Evolutionary conservation across 1,140 invertebrate genomes (phyloP).

Genomic region (Polypedilum vanderplanki): DNA sequence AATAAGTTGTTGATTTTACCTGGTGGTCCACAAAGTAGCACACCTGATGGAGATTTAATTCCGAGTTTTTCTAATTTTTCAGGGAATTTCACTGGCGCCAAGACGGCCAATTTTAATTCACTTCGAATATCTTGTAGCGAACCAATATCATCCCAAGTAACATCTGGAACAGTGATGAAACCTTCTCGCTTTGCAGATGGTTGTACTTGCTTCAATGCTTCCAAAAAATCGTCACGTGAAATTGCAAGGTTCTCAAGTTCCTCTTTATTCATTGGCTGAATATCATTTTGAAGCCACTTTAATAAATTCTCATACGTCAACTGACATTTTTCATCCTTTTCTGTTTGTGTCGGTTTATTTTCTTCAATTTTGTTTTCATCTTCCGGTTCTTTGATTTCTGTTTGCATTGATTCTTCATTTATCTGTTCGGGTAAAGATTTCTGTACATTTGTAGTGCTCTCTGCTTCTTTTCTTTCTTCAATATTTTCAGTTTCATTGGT

Average conservation of each 20-base stretch:
- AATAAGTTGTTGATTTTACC: conserved; percentile 38
- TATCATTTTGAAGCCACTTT: conserved; percentile 50
- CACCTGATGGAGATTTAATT: conserved; percentile 71
- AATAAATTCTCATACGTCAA: conserved; percentile 42
- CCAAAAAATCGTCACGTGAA: conserved; percentile 65
- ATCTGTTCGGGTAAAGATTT: conserved; percentile 32
- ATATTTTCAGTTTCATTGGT: conserved; percentile 22
- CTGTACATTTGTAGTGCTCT: conserved; percentile 31
- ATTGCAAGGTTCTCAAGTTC: conserved; percentile 52
- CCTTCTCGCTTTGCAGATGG: conserved; percentile 96
- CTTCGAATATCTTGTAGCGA: conserved; percentile 81
- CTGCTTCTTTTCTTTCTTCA: conserved; percentile 34
- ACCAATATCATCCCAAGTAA: conserved; percentile 96
- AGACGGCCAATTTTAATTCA: conserved; percentile 82
- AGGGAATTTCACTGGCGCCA: conserved; percentile 84
- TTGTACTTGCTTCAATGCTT: conserved; percentile 73
- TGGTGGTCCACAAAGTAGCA: conserved; percentile 91
- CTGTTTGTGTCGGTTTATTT: not conserved
- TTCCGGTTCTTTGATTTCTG: not conserved
- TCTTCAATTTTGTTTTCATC: not conserved
- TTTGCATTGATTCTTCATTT: not conserved
- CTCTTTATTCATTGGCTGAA: conserved; percentile 31
- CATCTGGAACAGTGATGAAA: conserved; percentile 94
- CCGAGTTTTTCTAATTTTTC: conserved; percentile 72
- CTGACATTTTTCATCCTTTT: not conserved